Conservation (phyloP, 2,113 vertebrate genomes). For the Saguinus midas region DNA sequence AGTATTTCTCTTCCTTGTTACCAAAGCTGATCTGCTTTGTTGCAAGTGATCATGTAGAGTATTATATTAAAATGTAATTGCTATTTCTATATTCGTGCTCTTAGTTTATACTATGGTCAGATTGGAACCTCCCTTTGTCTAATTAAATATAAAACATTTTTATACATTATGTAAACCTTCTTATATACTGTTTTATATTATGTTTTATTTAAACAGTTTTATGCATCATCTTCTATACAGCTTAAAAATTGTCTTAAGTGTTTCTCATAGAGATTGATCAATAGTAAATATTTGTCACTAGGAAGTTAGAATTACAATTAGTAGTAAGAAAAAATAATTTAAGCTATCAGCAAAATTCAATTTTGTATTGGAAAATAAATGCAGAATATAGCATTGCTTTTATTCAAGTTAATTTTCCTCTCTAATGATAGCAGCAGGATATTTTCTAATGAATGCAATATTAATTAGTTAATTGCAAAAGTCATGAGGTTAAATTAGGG, state of each 20-base stretch:
- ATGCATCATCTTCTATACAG: background rate
- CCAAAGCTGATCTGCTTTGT: background rate
- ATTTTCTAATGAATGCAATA: background rate
- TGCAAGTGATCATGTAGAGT: background rate
- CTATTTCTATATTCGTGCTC: background rate
- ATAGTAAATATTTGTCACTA: background rate
- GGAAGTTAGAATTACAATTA: background rate
- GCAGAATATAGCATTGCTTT: background rate
- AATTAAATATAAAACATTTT: background rate
- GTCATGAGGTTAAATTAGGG: background rate
- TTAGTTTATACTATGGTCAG: background rate
- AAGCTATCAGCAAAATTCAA: background rate
- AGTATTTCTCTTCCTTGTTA: background rate
- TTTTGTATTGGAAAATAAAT: background rate
- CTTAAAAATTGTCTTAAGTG: background rate
- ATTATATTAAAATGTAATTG: background rate
- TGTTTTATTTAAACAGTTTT: background rate
- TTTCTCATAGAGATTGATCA: background rate
- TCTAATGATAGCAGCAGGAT: background rate
- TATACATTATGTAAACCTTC: background rate
- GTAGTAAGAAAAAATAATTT: background rate
- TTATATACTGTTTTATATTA: background rate
- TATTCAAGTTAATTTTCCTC: constrained; percentile 1
- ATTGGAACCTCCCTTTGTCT: background rate
- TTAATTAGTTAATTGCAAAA: background rate